Evolutionary conservation across 2,797 vertebrate genomes (phyloP), one percentile per base, ranked within the genome.

Genomic region (Oreortyx pictus): DNA sequence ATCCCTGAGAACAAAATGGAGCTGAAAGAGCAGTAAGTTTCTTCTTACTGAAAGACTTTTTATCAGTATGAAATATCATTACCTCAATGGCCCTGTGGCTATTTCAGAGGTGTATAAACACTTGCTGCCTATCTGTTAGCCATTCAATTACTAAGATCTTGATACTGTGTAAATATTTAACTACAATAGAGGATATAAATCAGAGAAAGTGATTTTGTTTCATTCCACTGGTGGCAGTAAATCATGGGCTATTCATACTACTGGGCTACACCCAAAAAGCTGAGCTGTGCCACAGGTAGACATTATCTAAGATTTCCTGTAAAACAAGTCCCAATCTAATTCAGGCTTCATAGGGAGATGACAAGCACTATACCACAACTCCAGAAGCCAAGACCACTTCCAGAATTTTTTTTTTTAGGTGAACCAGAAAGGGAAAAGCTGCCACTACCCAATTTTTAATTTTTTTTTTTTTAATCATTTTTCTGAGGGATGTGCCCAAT

Each of bases 91-190:
- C 60, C 57, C 87, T 84, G 71, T 93, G 67, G 85, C 86, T 71
- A 60, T 90, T 94, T 93, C 86, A 94, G 80, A 92, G 54, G 73
- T 84, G 88, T 89, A 94, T 93, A 96, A 97, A 95, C 96, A 95
- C 80, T 97, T 93, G 17, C 49, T 95, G 44, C 79, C 79, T 96
- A 94, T 96, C 94, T 96, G 93, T 81, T 95, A 97, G 60, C 54
- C 60, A 89, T 79, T 95, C 86, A 79, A 64, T 92, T 91, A 92
- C 94, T 95, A 93, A 94, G 62, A 80, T 93, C 64, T 95, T 86
- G 89, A 90, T 96, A 92, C 93, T 85, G 27, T 65, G 82, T 94
- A 83, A 91, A 86, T 96, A 86, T 94, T 95, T 97, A 94, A 97
- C 93, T 93, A 93, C 94, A 92, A 74, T 81, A 73, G 90, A 94